These are phyloP conservation scores for Liodrosophila aerea DNA, from an alignment of 2,888 invertebrate genomes.

Conservation along the genomic window DNA sequence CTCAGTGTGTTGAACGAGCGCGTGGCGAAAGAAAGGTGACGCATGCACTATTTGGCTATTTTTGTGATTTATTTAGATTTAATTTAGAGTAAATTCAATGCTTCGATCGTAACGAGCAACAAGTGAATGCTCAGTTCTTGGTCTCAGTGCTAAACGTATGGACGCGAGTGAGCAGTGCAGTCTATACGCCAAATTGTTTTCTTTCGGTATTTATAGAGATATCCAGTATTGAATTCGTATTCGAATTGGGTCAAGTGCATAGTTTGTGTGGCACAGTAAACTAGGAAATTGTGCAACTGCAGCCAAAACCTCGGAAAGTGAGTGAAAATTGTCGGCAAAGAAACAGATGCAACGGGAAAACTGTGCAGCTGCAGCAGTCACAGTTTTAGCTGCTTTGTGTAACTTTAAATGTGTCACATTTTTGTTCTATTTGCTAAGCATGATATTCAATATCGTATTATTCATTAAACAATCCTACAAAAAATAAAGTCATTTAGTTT, in stretches of 20 bases:
- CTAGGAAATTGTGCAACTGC: constrained; percentile 24
- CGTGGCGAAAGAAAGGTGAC: constrained; percentile 46
- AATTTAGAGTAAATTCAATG: constrained; percentile 14
- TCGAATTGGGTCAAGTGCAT: constrained; percentile 55
- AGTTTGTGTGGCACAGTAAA: constrained; percentile 34
- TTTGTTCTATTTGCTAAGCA: too few species aligned
- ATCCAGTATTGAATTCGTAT: background rate
- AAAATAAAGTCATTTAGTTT: too few species aligned
- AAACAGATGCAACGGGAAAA: constrained; percentile 56
- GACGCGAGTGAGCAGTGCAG: constrained; percentile 3
- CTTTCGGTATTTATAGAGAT: background rate
- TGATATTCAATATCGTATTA: too few species aligned
- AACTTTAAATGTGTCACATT: background rate
- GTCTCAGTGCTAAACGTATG: constrained; percentile 6
- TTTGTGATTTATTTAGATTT: constrained; percentile 43
- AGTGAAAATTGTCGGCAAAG: constrained; percentile 42
- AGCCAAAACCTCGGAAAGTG: constrained; percentile 25
- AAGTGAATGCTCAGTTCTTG: constrained; percentile 17
- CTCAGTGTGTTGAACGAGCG: constrained; percentile 47
- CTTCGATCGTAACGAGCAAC: constrained; percentile 14
- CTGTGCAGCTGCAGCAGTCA: constrained; percentile 23
- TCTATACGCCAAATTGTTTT: too few species aligned
- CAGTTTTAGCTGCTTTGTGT: constrained; percentile 33
- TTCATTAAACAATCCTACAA: too few species aligned
- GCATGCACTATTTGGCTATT: constrained; percentile 55